Evolutionary conservation across 92 coral and sea anemone genomes (phyloP).

Genomic region (Phenganax subtilis): DNA sequence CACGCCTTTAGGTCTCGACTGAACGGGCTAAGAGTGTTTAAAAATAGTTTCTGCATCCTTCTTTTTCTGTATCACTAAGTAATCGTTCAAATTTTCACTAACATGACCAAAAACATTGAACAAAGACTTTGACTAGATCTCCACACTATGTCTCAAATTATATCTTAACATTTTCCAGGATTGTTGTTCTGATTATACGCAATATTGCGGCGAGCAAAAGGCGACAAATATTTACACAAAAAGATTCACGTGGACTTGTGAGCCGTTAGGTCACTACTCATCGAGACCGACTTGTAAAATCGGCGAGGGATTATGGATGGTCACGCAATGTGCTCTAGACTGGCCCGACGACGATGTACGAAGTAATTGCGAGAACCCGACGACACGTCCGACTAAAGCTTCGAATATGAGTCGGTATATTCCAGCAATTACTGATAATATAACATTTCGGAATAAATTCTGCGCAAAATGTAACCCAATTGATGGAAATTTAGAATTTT

Average conservation of each 20-base stretch:
- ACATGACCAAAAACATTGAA: no score
- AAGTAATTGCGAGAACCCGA: constrained; percentile 29
- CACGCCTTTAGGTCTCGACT: no score
- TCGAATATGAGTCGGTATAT: constrained; percentile 3
- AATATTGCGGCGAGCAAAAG: constrained; percentile 24
- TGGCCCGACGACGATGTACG: constrained; percentile 39
- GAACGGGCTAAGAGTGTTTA: no score
- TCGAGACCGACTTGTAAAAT: background rate
- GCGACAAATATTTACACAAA: constrained; percentile 3
- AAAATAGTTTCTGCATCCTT: no score
- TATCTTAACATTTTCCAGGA: background rate
- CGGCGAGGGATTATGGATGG: constrained; percentile 36
- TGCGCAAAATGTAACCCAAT: constrained; percentile 43
- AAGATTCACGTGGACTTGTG: constrained; percentile 24
- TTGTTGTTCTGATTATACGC: constrained; percentile 43
- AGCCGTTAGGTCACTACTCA: constrained; percentile 8
- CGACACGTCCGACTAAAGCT: background rate
- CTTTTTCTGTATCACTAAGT: no score
- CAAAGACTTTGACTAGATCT: no score
- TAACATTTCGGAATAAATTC: constrained; percentile 39
- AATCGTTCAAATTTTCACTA: no score
- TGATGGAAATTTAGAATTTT: background rate
- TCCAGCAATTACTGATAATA: constrained; percentile 23
- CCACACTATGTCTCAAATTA: no score
- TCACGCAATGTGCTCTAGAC: constrained; percentile 35